Conservation (phyloP, 2,797 vertebrate genomes). For the Acrossocheilus wenchowensis region DNA sequence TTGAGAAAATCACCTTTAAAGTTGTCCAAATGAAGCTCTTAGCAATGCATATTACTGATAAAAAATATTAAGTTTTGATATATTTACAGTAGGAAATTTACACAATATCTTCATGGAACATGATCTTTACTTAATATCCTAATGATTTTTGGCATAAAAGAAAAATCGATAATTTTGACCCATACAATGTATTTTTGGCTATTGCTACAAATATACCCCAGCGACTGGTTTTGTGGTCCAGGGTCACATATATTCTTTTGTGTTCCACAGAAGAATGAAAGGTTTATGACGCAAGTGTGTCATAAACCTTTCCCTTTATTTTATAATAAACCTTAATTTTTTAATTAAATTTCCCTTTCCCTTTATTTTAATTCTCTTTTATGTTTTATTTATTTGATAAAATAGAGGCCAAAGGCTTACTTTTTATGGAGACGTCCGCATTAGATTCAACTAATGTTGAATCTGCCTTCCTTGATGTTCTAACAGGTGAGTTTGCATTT, state of each 20-base stretch:
- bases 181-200: too few species aligned
- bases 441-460: slow-evolving; percentile 96
- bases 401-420: slow-evolving; percentile 90
- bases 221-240: too few species aligned
- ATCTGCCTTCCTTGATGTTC: slow-evolving; percentile 92
- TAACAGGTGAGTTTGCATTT: slow-evolving; percentile 81
- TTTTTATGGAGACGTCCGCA: slow-evolving; percentile 96
- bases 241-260: background rate
- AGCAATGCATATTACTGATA: too few species aligned
- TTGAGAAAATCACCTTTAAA: too few species aligned
- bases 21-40: too few species aligned
- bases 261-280: background rate
- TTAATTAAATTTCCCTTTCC: background rate
- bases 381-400: slow-evolving; percentile 27
- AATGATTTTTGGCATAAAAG: too few species aligned
- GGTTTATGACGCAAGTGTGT: background rate
- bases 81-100: too few species aligned
- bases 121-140: too few species aligned
- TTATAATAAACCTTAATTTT: background rate
- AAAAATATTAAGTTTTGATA: too few species aligned
- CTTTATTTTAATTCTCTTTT: background rate
- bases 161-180: too few species aligned
- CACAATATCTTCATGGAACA: too few species aligned
- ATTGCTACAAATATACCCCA: too few species aligned
- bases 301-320: background rate